These are phyloP conservation scores for Heliopora coerulea DNA, from an alignment of 92 coral and sea anemone species.

Conservation along the genomic window DNA sequence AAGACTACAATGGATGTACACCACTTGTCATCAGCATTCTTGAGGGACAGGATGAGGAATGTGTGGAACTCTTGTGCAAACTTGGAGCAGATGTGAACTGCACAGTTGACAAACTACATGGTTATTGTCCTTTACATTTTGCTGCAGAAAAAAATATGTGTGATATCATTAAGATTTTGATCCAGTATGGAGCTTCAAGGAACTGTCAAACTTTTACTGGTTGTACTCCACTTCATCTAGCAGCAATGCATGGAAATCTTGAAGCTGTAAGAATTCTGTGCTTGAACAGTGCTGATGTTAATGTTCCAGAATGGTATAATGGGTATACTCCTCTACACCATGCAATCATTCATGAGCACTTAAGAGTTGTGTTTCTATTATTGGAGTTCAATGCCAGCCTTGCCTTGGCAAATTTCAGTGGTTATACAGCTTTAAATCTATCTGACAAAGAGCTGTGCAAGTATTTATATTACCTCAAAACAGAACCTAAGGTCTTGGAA, in stretches of 20 bases:
- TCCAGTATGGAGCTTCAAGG: conserved; percentile 67
- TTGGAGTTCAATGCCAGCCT: conserved; percentile 41
- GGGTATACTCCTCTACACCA: conserved; percentile 81
- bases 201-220: conserved; percentile 68
- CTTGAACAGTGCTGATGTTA: conserved; percentile 68
- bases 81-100: conserved; percentile 83
- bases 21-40: conserved; percentile 19
- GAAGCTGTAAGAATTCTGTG: conserved; percentile 62
- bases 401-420: background rate
- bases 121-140: conserved; percentile 82
- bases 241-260: conserved; percentile 62
- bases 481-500: conserved; percentile 19
- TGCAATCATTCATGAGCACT: conserved; percentile 64
- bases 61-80: conserved; percentile 54
- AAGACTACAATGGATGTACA: conserved; percentile 14
- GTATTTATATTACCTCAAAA: background rate
- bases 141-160: conserved; percentile 62
- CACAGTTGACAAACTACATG: conserved; percentile 60
- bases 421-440: background rate
- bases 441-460: conserved; percentile 17
- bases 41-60: background rate
- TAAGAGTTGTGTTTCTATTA: conserved; percentile 48
- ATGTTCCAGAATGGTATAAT: conserved; percentile 71
- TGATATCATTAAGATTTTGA: conserved; percentile 54
- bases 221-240: conserved; percentile 81